Conservation (phyloP, 2,888 invertebrate genomes). For the Gastrophysa polygoni region DNA sequence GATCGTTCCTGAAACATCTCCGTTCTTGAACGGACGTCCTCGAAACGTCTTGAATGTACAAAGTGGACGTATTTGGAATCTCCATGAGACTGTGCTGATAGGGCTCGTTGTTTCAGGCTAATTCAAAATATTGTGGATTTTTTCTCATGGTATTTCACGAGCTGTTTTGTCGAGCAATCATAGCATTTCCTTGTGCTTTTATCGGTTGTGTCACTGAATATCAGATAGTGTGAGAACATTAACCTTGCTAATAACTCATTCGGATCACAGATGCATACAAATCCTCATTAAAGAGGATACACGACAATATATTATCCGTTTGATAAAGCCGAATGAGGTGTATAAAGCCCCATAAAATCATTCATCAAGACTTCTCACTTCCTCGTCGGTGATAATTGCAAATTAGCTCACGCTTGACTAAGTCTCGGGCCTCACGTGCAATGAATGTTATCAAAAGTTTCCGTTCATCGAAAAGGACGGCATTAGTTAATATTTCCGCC, state of each 20-base stretch:
- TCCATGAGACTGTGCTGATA: too few species aligned
- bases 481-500: slow-evolving; percentile 53
- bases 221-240: slow-evolving; percentile 4
- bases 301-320: slow-evolving; percentile 7
- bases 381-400: slow-evolving; percentile 14
- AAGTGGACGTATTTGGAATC: too few species aligned
- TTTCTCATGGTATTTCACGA: too few species aligned
- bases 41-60: too few species aligned
- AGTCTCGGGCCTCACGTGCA: slow-evolving; percentile 33
- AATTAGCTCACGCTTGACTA: slow-evolving; percentile 15
- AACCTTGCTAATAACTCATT: background rate
- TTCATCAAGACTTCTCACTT: slow-evolving; percentile 9
- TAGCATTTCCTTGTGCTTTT: too few species aligned
- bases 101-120: too few species aligned
- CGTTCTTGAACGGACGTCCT: too few species aligned
- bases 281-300: background rate
- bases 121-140: too few species aligned
- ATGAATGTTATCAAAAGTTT: slow-evolving; percentile 44
- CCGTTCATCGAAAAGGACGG: slow-evolving; percentile 54
- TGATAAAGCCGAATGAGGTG: slow-evolving; percentile 10
- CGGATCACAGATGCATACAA: background rate
- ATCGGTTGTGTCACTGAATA: background rate
- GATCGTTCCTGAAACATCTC: too few species aligned
- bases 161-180: too few species aligned
- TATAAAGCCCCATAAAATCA: slow-evolving; percentile 8